Percentiles rank a stretch among this genome's conserved stretches.
phyloP scores from a whole-genome alignment of 2,113 vertebrate species.

The Laterallus jamaicensis region DNA sequence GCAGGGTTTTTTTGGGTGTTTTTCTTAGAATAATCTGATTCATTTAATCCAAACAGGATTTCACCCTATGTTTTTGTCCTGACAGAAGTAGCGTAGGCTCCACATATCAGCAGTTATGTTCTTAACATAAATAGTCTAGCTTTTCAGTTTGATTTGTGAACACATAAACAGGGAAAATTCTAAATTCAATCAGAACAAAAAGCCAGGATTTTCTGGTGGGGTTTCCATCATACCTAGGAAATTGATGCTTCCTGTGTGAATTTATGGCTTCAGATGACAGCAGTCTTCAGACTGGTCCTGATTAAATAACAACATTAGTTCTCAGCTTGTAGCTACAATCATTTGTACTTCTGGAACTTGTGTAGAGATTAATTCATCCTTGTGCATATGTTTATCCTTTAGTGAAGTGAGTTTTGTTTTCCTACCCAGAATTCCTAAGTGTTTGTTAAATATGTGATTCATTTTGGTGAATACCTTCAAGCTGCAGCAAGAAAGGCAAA shows the following conservation, averaged over 20 bases:
- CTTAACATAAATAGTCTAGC: background rate
- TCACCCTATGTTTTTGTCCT: background rate
- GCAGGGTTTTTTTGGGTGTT: background rate
- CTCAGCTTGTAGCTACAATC: background rate
- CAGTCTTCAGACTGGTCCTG: background rate
- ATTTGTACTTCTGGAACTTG: background rate
- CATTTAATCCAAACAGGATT: background rate
- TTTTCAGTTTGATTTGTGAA: background rate
- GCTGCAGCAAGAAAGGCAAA: background rate
- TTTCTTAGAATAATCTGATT: background rate
- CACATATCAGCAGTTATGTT: background rate
- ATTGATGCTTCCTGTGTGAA: background rate
- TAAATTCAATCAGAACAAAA: background rate
- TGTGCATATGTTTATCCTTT: background rate
- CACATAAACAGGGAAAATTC: background rate
- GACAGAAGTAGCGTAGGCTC: background rate
- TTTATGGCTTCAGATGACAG: background rate
- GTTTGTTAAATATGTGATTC: background rate
- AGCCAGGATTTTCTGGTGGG: background rate
- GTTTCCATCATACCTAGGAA: background rate
- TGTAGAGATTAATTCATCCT: background rate
- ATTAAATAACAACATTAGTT: background rate
- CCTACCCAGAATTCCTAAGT: background rate
- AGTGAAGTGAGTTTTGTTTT: background rate
- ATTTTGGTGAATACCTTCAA: background rate